phyloP scores from a whole-genome alignment of 2,888 invertebrate species.

The Cephonodes hylas region DNA sequence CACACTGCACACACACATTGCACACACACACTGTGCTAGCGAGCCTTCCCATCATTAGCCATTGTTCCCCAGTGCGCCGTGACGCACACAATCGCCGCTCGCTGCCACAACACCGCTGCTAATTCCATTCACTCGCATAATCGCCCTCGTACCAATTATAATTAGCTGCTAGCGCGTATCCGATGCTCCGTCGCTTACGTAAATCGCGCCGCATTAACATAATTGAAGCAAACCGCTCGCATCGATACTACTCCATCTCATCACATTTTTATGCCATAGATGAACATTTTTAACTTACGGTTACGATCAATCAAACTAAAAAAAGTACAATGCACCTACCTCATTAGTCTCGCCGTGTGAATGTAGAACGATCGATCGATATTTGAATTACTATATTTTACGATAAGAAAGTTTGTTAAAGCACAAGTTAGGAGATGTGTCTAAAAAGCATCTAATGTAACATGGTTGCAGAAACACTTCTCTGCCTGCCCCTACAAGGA shows the following conservation, averaged over 20 bases:
- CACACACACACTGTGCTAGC: too few species aligned
- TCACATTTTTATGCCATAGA: neutral
- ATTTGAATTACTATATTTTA: too few species aligned
- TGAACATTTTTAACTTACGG: neutral
- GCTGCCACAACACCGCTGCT: neutral
- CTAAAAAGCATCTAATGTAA: too few species aligned
- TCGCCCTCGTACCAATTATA: neutral
- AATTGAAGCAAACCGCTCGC: neutral
- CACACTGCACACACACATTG: neutral
- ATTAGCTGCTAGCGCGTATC: neutral
- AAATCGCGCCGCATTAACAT: neutral
- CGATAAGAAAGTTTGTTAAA: too few species aligned
- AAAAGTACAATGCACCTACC: too few species aligned
- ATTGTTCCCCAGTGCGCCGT: neutral
- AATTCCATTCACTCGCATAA: slow-evolving; percentile 18
- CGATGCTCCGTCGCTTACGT: neutral
- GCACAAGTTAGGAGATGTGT: too few species aligned
- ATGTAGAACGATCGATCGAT: too few species aligned
- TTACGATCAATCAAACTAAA: too few species aligned
- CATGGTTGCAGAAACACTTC: too few species aligned
- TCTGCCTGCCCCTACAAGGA: too few species aligned
- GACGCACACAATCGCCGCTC: neutral
- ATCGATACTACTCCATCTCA: too few species aligned
- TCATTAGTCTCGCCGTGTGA: too few species aligned
- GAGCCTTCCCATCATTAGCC: neutral